These are phyloP conservation scores for Scaptomyza reducta DNA, from an alignment of 2,888 invertebrate species.

Conservation along the genomic window DNA sequence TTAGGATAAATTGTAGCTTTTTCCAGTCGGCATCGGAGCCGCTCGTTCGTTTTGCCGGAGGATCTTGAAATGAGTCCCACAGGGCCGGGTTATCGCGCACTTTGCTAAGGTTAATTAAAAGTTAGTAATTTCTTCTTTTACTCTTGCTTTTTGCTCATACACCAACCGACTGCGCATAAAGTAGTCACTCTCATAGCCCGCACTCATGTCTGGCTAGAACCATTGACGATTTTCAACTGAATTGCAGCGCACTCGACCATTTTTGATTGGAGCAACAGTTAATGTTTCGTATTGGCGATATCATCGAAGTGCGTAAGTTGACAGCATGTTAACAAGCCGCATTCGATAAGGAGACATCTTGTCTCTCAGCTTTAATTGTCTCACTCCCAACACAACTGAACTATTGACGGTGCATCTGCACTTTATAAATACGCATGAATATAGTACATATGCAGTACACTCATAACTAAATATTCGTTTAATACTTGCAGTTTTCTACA, in stretches of 20 bases:
- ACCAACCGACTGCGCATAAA: constrained; percentile 59
- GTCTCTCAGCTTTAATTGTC: constrained; percentile 24
- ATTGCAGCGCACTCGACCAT: constrained; percentile 22
- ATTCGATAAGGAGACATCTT: constrained; percentile 41
- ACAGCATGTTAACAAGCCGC: constrained; percentile 64
- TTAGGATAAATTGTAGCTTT: constrained; percentile 87
- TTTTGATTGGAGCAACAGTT: constrained; percentile 40
- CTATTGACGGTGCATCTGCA: constrained; percentile 16
- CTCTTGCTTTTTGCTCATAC: background rate
- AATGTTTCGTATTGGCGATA: constrained; percentile 44
- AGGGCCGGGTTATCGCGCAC: constrained; percentile 84
- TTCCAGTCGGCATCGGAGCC: constrained; percentile 88
- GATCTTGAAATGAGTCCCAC: constrained; percentile 93
- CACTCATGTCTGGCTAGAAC: constrained; percentile 60
- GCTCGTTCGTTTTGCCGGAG: constrained; percentile 88
- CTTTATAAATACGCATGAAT: background rate
- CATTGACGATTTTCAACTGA: constrained; percentile 55
- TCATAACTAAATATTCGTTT: constrained; percentile 10
- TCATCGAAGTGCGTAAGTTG: constrained; percentile 62
- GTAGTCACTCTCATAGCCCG: constrained; percentile 68
- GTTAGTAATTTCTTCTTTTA: background rate
- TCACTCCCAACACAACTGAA: background rate
- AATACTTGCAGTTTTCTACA: constrained; percentile 8
- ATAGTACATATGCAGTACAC: background rate
- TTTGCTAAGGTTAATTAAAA: constrained; percentile 44